Base-by-base conservation (phyloP, 2,888 invertebrate species). In the Salpingus planirostris region DNA sequence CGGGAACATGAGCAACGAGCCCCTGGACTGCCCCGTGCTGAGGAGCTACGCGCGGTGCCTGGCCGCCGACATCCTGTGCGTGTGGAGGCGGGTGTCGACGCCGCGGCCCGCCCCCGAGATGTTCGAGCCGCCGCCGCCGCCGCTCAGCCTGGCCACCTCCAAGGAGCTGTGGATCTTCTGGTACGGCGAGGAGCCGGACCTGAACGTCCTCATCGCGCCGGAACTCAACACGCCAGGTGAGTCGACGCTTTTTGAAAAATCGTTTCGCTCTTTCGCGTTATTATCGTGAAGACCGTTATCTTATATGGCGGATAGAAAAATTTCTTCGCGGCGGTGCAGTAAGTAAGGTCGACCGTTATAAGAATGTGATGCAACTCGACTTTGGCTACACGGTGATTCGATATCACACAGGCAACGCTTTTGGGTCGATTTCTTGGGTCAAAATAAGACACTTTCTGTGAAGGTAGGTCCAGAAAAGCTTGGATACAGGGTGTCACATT, bases 91-190 rank as follows among this genome's bases (percentile, higher is more conserved):
- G 52, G 88, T 90, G 49, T 76, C 78, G 44, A 71, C 74, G 37
- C 70, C 74, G 46, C 66, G 65, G 39, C 38, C 46, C 18, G 42
- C 50, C 38, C 59, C 57, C 44, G 66, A 64, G 30, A 59, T 64
- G 48, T 68, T 65, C 60, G 70, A 69, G 51, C 62, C 59, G 27
- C 61, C 67, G 56, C 69, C 67, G 59, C 83, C 82, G 59, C 85
- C 87, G 47, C 76, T 88, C 55, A 83, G 85, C 53, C 73, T 88
- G 52, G 78, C 82, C 62, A 83, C 87, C 58, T 82, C 88, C 65
- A 97, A 96, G 72, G 97, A 98, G 67, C 77, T 99, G 41, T 98
- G 97, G 97, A 88, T 98, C 66, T 99, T 98, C 73, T 98, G 97
- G 97, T 98, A 97, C 70, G 95, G 95, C 59, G 93, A 95, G 65